Evolutionary conservation across 2,888 invertebrate species (phyloP).

Genomic region (Himalopsyche anomala): DNA sequence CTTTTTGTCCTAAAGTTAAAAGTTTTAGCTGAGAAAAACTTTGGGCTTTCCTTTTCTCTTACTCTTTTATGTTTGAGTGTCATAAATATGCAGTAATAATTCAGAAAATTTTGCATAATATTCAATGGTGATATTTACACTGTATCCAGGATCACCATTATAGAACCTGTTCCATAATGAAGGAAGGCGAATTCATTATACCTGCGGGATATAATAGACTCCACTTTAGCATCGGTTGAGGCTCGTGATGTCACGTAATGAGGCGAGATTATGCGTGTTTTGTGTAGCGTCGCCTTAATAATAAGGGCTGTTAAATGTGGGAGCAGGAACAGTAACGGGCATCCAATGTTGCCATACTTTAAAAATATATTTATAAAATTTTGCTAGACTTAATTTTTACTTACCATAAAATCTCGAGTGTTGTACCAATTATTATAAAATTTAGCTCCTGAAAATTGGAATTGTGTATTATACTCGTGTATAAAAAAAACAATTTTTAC

Average conservation of each 20-base stretch:
- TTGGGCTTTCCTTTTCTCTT: too few relatives aligned
- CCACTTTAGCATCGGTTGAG: conserved; percentile 12
- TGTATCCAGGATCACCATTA: conserved; percentile 22
- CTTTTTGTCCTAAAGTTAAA: too few relatives aligned
- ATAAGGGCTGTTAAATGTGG: conserved; percentile 63
- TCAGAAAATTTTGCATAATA: background rate
- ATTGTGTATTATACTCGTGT: too few relatives aligned
- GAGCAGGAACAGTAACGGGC: conserved; percentile 44
- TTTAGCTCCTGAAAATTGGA: too few relatives aligned
- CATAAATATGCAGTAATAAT: conserved; percentile 3
- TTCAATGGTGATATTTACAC: conserved; percentile 34
- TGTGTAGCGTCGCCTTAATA: conserved; percentile 61
- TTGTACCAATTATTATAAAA: too few relatives aligned
- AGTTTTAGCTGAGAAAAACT: too few relatives aligned
- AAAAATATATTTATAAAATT: background rate
- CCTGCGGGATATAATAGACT: conserved; percentile 31
- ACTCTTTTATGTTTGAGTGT: too few relatives aligned
- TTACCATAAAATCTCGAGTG: too few relatives aligned
- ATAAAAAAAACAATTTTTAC: too few relatives aligned
- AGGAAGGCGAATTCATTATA: conserved; percentile 38
- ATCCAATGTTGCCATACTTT: conserved; percentile 1
- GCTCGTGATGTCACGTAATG: conserved; percentile 59
- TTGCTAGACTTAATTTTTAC: too few relatives aligned
- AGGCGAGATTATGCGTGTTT: conserved; percentile 62
- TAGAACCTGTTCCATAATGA: conserved; percentile 30